Evolutionary conservation across 1,140 invertebrate genomes (phyloP).

Genomic region (Apolygus lucorum): DNA sequence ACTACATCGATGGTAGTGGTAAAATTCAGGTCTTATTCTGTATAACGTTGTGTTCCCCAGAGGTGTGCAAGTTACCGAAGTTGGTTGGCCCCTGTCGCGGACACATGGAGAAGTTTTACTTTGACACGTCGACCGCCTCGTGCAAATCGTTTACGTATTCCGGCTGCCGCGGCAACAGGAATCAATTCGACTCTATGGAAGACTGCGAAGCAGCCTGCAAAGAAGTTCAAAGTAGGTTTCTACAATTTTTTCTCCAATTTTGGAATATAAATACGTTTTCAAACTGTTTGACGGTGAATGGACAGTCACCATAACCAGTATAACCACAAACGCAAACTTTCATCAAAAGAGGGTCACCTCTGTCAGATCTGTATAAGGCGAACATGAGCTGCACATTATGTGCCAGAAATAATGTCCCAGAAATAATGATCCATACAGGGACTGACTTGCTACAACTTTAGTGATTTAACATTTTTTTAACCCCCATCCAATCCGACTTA

Average conservation of each 20-base stretch:
- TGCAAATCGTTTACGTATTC: slow-evolving; percentile 66
- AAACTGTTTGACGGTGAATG: too few relatives aligned
- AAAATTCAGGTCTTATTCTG: not conserved
- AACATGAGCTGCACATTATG: too few relatives aligned
- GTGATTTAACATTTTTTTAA: too few relatives aligned
- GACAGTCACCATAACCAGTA: too few relatives aligned
- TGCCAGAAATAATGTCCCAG: too few relatives aligned
- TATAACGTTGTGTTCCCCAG: slow-evolving; percentile 24
- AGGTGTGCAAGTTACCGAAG: slow-evolving; percentile 31
- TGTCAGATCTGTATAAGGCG: too few relatives aligned
- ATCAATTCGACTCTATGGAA: slow-evolving; percentile 55
- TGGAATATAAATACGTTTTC: not conserved
- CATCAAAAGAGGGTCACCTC: too few relatives aligned
- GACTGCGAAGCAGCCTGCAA: slow-evolving; percentile 38
- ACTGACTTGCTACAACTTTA: too few relatives aligned
- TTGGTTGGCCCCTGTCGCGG: slow-evolving; percentile 30
- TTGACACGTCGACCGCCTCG: slow-evolving; percentile 44
- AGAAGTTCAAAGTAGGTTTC: slow-evolving; percentile 26
- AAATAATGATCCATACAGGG: too few relatives aligned
- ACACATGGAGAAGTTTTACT: slow-evolving; percentile 38
- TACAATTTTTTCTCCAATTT: not conserved
- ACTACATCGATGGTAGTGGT: too few relatives aligned
- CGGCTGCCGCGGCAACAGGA: slow-evolving; percentile 65
- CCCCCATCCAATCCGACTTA: too few relatives aligned
- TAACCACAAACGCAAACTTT: too few relatives aligned